A percentile compares a stretch with the other conserved stretches of the same genome.
These are phyloP conservation scores for Periplaneta americana DNA, from an alignment of 1,140 invertebrate species.

Conservation along the genomic window DNA sequence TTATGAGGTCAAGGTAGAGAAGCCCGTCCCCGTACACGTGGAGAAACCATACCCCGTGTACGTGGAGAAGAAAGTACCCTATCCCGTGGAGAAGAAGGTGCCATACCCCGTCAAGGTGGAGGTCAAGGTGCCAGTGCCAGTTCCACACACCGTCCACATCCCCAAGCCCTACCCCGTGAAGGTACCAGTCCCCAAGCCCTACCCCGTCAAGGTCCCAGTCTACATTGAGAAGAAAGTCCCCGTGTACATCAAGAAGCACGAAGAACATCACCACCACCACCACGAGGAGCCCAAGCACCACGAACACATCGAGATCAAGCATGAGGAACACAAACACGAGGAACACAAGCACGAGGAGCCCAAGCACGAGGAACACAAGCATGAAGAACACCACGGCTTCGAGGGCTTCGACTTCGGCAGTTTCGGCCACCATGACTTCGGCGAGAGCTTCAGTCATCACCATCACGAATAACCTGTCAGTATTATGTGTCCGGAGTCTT, in stretches of 20 bases:
- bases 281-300: too few species aligned
- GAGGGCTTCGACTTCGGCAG: too few species aligned
- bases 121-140: conserved; percentile 51
- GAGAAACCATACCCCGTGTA: conserved; percentile 32
- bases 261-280: too few species aligned
- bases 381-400: too few species aligned
- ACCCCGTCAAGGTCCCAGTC: conserved; percentile 60
- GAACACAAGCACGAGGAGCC: too few species aligned
- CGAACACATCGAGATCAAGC: too few species aligned
- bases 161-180: conserved; percentile 56
- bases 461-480: too few species aligned
- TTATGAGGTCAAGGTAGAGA: background rate
- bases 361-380: too few species aligned
- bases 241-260: conserved; percentile 30
- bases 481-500: too few species aligned
- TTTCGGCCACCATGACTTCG: too few species aligned
- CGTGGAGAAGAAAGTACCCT: conserved; percentile 38
- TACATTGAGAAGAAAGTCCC: conserved; percentile 62
- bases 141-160: conserved; percentile 41
- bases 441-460: too few species aligned
- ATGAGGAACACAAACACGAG: too few species aligned
- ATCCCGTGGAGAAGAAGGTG: conserved; percentile 33
- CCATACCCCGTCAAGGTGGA: conserved; percentile 39
- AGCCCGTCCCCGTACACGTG: conserved; percentile 13
- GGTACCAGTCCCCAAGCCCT: conserved; percentile 54